Evolutionary conservation across 2,888 invertebrate species (phyloP), one percentile per base, ranked within the genome.

Genomic region (Leucophora obtusa): DNA sequence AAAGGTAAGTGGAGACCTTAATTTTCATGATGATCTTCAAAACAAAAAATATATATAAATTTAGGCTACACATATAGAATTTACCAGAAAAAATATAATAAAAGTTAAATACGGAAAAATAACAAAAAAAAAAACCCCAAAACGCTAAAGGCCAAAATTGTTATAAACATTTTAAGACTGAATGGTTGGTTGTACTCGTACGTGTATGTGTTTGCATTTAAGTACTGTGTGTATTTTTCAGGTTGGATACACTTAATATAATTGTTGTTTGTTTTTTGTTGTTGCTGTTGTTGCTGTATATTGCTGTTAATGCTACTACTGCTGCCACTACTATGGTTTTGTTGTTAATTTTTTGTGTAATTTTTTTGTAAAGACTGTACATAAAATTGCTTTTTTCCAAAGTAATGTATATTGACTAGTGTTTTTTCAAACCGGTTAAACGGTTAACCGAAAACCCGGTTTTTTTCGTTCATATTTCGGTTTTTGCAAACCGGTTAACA

Each of bases 1-100:
- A 11, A 38, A 68, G 71, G 56, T 53, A 76, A 73, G 65, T 79
- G 62, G 73, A 66, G 69, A 66, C 70, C 70, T 81, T 66, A 77
- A 74, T 77, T 81, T 74, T 77, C 43, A 14, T 66, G 65, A 73
- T 73, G 76, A 80, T 76, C 69, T 65, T 53, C 24, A 70, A 71
- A 59, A 53, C 11, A 54, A 65, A 21, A 63, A 35, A 18, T 60
- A 70, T 33, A 56, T 15, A 51, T 21, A 53, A 65, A 73, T 69
- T 33, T 65, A 59, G 74, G 65, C 69, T 69, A 65, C 54, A 65
- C 43, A 65, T 63, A 66, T 56, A 28, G 28, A 28, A 11, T 53
- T 21, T 51, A 35, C 50, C 33, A 11, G 2, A 68, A 59, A 66
- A 24, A 38, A 51, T 15, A 24, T 35, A 21, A 14, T 15, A 62